These are phyloP conservation scores for Crypturellus tataupa DNA, from an alignment of 2,797 vertebrate species.

Conservation along the genomic window DNA sequence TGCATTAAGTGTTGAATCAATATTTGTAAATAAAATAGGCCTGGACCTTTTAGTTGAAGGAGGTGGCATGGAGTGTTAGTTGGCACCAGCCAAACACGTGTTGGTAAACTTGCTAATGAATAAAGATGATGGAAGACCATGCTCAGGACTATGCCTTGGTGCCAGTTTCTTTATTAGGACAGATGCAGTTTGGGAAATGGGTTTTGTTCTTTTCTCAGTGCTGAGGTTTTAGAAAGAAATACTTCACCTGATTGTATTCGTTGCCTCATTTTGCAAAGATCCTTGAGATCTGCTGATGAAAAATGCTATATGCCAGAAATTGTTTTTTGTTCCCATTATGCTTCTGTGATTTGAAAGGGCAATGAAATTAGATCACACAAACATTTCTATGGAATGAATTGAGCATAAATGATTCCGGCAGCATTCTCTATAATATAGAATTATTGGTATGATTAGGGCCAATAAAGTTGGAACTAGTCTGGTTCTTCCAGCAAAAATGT, in stretches of 20 bases:
- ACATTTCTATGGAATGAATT: background rate
- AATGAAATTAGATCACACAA: background rate
- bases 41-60: background rate
- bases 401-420: background rate
- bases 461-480: slow-evolving; percentile 7
- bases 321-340: background rate
- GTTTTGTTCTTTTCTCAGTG: background rate
- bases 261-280: background rate
- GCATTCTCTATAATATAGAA: background rate
- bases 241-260: background rate
- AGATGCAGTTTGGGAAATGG: background rate
- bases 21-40: background rate
- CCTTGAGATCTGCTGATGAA: background rate
- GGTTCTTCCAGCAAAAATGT: slow-evolving; percentile 26
- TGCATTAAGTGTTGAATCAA: background rate
- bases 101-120: background rate
- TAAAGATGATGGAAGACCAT: background rate
- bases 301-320: background rate
- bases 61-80: fast-evolving
- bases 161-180: background rate
- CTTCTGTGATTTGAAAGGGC: background rate
- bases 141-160: background rate
- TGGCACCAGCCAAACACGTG: background rate
- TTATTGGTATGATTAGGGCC: background rate
- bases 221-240: background rate